Conservation (phyloP, 1,140 invertebrate genomes). For the Zophobas morio region DNA sequence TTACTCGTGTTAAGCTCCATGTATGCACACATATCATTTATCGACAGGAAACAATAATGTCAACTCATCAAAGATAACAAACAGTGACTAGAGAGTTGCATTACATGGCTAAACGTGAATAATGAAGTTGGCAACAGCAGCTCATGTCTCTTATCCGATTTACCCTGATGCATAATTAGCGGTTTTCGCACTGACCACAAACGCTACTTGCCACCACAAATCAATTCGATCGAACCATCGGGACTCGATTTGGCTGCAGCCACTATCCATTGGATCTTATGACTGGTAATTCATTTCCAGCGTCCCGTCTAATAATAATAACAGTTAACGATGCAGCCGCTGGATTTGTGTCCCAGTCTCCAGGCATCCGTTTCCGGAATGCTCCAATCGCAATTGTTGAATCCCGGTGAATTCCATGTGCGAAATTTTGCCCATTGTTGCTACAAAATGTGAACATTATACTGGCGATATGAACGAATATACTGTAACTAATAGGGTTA, state of each 20-base stretch:
- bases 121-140: conserved; percentile 36
- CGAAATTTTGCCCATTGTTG: conserved; percentile 37
- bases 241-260: conserved; percentile 3
- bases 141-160: conserved; percentile 27
- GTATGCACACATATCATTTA: neutral
- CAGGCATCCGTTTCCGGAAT: conserved; percentile 33
- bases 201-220: conserved; percentile 24
- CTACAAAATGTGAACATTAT: conserved; percentile 4
- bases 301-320: conserved; percentile 12
- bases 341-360: conserved; percentile 31
- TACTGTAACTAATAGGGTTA: neutral
- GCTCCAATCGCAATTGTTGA: conserved; percentile 19
- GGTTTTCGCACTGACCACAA: conserved; percentile 24
- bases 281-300: conserved; percentile 8
- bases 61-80: conserved; percentile 24
- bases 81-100: conserved; percentile 9
- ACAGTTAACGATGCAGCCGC: conserved; percentile 23
- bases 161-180: conserved; percentile 23
- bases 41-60: conserved; percentile 4
- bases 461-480: conserved; percentile 7
- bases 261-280: conserved; percentile 8
- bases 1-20: neutral
- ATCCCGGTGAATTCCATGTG: conserved; percentile 20
- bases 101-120: conserved; percentile 25
- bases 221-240: conserved; percentile 28